phyloP scores from a whole-genome alignment of 1,140 invertebrate genomes.

The Calosoma granatense region DNA sequence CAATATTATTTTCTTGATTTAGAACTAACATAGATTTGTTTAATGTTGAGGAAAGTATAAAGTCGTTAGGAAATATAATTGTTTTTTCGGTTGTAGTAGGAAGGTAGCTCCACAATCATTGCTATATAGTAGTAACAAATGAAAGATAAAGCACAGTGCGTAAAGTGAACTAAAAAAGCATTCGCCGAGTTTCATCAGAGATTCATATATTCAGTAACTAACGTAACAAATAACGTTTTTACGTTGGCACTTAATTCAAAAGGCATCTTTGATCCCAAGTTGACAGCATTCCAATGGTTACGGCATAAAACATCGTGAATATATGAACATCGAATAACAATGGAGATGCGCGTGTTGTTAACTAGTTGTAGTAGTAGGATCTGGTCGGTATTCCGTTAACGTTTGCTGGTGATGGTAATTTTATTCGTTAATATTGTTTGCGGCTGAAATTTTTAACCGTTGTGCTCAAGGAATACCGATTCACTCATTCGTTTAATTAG shows the following conservation, averaged over 20 bases:
- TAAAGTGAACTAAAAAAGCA: neutral
- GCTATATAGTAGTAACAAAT: too few relatives aligned
- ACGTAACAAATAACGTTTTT: constrained; percentile 5
- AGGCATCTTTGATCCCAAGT: constrained; percentile 1
- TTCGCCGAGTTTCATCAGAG: neutral
- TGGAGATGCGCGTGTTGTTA: neutral
- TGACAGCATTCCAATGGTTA: constrained; percentile 8
- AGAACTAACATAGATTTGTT: too few relatives aligned
- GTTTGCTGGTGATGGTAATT: neutral
- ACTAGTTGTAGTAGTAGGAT: neutral
- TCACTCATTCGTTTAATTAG: neutral
- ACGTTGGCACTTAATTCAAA: constrained; percentile 9
- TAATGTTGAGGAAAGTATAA: too few relatives aligned
- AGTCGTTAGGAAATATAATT: too few relatives aligned
- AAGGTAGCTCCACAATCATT: too few relatives aligned
- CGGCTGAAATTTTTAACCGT: neutral
- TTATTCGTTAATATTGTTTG: neutral
- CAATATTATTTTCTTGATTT: too few relatives aligned
- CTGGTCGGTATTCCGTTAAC: neutral
- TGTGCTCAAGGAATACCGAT: neutral
- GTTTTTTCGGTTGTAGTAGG: too few relatives aligned
- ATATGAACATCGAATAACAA: constrained; percentile 8
- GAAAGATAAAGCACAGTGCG: neutral
- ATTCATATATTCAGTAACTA: constrained; percentile 8
- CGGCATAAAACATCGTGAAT: constrained; percentile 5